A percentile compares a stretch with the other conserved stretches of the same genome.
Evolutionary conservation across 2,113 vertebrate species (phyloP).

Genomic region (Bos indicus): DNA sequence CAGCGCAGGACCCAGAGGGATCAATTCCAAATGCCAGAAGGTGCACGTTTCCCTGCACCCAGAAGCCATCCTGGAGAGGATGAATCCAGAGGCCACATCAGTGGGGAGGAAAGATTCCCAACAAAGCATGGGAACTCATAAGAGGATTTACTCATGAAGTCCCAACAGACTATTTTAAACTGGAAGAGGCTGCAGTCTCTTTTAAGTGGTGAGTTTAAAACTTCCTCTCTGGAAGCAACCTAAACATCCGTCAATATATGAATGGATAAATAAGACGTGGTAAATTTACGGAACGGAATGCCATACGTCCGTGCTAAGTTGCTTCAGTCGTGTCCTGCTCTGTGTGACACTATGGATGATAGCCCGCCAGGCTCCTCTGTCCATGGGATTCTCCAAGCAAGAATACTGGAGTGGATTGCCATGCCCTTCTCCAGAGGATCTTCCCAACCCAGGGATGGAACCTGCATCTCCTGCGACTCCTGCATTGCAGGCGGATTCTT

Average conservation of each 20-base stretch:
- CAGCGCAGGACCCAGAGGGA: too few relatives aligned
- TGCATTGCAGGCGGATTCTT: not conserved
- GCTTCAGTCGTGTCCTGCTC: not conserved
- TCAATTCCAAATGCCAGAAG: not conserved
- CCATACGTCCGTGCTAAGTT: fast-evolving
- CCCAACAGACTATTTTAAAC: not conserved
- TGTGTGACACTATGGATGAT: not conserved
- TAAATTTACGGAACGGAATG: not conserved
- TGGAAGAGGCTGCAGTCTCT: not conserved
- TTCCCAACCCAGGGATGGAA: not conserved
- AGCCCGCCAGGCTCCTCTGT: not conserved
- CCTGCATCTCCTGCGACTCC: fast-evolving
- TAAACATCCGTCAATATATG: not conserved
- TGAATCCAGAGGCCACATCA: not conserved
- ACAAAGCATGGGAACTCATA: not conserved
- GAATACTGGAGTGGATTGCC: not conserved
- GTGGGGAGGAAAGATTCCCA: not conserved
- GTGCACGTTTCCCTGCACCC: too few relatives aligned
- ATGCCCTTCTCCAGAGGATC: not conserved
- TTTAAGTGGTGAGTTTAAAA: not conserved
- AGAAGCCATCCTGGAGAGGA: not conserved
- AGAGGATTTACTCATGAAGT: not conserved
- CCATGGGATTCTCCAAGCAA: not conserved
- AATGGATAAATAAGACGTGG: not conserved
- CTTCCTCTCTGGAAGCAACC: not conserved